phyloP scores from a whole-genome alignment of 2,888 invertebrate species.

The Xestia c-nigrum region DNA sequence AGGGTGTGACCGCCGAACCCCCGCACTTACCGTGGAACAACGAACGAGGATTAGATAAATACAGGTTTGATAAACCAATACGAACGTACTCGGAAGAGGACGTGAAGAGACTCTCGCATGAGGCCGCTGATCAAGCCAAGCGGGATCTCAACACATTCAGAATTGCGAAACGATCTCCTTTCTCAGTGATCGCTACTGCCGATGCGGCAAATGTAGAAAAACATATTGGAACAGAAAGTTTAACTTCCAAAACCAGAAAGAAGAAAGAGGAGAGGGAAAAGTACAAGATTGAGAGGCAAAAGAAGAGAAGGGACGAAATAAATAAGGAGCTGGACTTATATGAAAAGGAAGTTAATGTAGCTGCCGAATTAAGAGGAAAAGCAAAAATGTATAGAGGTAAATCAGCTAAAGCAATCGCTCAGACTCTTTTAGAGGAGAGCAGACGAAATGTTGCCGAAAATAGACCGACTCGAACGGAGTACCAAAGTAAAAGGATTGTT shows the following conservation, averaged over 20 bases:
- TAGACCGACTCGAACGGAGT: conserved; percentile 76
- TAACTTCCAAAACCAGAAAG: conserved; percentile 86
- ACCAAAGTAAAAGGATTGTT: conserved; percentile 90
- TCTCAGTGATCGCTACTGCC: conserved; percentile 91
- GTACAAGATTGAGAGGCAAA: conserved; percentile 83
- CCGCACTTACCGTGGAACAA: conserved; percentile 94
- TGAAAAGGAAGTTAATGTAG: conserved; percentile 85
- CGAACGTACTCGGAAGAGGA: conserved; percentile 93
- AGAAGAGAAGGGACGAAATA: conserved; percentile 85
- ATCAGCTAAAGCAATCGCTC: conserved; percentile 94
- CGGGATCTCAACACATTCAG: conserved; percentile 91
- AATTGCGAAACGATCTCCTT: conserved; percentile 91
- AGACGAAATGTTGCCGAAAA: conserved; percentile 88
- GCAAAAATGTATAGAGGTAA: conserved; percentile 93
- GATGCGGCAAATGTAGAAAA: conserved; percentile 92
- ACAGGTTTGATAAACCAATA: conserved; percentile 92
- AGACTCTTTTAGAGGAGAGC: conserved; percentile 91
- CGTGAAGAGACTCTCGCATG: conserved; percentile 92
- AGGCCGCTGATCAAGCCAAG: conserved; percentile 93
- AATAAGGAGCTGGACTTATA: conserved; percentile 82
- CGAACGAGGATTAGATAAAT: conserved; percentile 92
- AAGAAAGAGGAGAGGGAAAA: conserved; percentile 84
- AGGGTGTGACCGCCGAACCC: conserved; percentile 81
- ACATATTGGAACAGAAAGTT: conserved; percentile 91
- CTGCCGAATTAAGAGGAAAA: conserved; percentile 88